phyloP scores from a whole-genome alignment of 2,888 invertebrate species.

The Rapana venosa region DNA sequence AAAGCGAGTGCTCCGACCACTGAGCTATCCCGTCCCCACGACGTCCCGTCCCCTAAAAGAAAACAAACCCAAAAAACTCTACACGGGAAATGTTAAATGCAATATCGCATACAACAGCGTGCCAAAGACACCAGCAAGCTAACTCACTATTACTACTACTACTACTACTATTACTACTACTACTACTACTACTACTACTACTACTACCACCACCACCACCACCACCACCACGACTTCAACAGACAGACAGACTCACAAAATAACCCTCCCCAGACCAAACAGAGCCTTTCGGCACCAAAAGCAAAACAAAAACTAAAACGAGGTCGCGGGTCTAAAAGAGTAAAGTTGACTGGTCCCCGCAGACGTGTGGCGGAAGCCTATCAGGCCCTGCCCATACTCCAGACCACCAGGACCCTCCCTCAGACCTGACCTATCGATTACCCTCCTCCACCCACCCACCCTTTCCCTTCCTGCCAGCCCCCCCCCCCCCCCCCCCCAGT shows the following conservation, averaged over 20 bases:
- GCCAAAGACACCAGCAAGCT: too few species aligned
- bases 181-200: too few species aligned
- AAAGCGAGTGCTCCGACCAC: too few species aligned
- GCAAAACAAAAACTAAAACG: not conserved
- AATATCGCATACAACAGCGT: too few species aligned
- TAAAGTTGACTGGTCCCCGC: not conserved
- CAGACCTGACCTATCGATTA: not conserved
- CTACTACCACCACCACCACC: too few species aligned
- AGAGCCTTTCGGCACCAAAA: not conserved
- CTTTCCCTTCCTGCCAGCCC: not conserved
- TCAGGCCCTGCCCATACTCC: not conserved
- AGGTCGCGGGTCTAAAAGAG: not conserved
- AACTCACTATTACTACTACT: too few species aligned
- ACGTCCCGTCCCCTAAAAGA: too few species aligned
- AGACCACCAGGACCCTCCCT: not conserved
- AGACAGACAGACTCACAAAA: not conserved
- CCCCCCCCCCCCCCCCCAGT: not conserved
- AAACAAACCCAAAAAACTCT: too few species aligned
- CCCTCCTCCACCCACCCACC: not conserved
- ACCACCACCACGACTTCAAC: too few species aligned
- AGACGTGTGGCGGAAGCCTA: not conserved
- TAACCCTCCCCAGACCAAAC: not conserved
- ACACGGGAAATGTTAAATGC: too few species aligned
- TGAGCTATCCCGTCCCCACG: too few species aligned
- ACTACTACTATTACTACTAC: too few species aligned